Base-by-base conservation (phyloP, 2,888 invertebrate genomes). In the Himalopsyche tibetana region DNA sequence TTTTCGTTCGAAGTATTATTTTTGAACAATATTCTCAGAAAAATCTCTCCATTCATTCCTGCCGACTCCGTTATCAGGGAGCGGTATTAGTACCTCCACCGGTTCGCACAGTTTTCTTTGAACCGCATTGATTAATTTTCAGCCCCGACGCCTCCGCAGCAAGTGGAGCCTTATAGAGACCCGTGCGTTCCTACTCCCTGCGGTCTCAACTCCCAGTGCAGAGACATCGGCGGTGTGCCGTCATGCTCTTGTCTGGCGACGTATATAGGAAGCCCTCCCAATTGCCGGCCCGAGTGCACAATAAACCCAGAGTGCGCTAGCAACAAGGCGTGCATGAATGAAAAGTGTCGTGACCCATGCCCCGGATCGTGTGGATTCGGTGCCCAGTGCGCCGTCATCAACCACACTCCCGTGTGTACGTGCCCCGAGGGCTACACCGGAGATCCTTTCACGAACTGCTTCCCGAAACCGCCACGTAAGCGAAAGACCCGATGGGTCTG, bases 321-420 rank as follows among this genome's bases (percentile, higher is more conserved):
- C 89, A 95, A 95, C 90, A 92, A 94, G 89, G 96, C 97, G 69
- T 97, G 97, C 90, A 95, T 97, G 80, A 94, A 95, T 89, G 95
- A 96, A 90, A 96, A 94, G 90, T 97, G 97, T 90, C 93, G 92
- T 88, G 96, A 97, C 91, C 97, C 97, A 17, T 97, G 97, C 89
- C 96, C 96, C 9, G 96, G 96, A 15, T 96, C 96, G 6, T 97
- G 96, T 90, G 96, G 96, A 80, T 90, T 94, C 86, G 93, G 94
- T 89, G 94, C 96, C 85, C 92, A 93, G 89, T 95, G 96, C 90
- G 91, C 91, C 63, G 95, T 96, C 6, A 94, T 95, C 88, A 96
- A 95, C 90, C 96, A 97, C 89, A 95, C 94, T 86, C 96, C 97
- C 1, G 94, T 95, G 83, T 97, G 97, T 90, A 93, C 94, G 5